These are phyloP conservation scores for Fukomys damarensis DNA, from an alignment of 2,113 vertebrate genomes.

Conservation along the genomic window DNA sequence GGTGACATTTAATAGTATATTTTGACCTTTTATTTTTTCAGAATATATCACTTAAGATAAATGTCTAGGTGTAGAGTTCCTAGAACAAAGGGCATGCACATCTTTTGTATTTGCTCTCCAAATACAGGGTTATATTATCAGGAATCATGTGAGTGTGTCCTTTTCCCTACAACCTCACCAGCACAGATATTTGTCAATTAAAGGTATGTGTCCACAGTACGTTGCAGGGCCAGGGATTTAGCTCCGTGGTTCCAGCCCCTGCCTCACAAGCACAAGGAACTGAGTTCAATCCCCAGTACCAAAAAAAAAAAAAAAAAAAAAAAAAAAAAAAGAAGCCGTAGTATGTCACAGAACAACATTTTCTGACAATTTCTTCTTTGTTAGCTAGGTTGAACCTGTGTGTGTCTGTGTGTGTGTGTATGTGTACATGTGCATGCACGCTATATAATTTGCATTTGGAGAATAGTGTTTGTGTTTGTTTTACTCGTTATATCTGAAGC, in stretches of 20 bases:
- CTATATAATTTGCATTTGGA: slow-evolving; percentile 40
- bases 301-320: too few species aligned
- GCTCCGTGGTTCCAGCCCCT: too few species aligned
- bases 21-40: slow-evolving; percentile 17
- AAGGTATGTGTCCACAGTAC: background rate
- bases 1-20: background rate
- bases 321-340: too few species aligned
- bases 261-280: too few species aligned
- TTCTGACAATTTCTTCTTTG: slow-evolving; percentile 18
- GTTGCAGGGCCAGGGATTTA: too few species aligned
- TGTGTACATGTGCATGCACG: too few species aligned
- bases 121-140: background rate
- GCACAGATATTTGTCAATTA: background rate
- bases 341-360: background rate
- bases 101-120: slow-evolving; percentile 13
- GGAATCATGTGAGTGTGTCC: background rate
- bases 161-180: background rate
- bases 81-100: background rate
- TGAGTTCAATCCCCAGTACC: too few species aligned
- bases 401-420: background rate
- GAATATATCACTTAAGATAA: background rate
- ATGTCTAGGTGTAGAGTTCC: background rate
- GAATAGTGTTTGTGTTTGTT: slow-evolving; percentile 1
- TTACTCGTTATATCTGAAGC: slow-evolving; percentile 14
- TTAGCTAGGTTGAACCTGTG: background rate